Evolutionary conservation across 2,797 vertebrate genomes (phyloP).

Genomic region (Channallabes apus): DNA sequence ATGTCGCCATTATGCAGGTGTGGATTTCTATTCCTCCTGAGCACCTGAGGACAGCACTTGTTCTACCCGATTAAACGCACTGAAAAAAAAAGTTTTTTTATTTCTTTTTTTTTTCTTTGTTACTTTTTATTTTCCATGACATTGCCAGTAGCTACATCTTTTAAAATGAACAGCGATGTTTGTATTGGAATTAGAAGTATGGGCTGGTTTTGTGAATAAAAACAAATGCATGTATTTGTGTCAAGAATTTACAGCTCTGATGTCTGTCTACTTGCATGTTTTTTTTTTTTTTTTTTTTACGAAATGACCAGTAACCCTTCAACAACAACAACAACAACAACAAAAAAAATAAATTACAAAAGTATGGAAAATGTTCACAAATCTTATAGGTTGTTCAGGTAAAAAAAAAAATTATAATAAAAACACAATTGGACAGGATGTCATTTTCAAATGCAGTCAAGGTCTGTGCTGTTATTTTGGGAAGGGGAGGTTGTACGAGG

Average conservation of each 20-base stretch:
- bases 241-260: slow-evolving; percentile 75
- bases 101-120: slow-evolving; percentile 59
- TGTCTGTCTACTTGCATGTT: slow-evolving; percentile 78
- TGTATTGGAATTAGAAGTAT: slow-evolving; percentile 98
- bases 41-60: slow-evolving; percentile 78
- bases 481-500: slow-evolving; percentile 49
- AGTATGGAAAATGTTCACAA: slow-evolving; percentile 58
- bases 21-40: slow-evolving; percentile 62
- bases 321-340: not conserved
- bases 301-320: slow-evolving; percentile 55
- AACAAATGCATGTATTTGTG: slow-evolving; percentile 99
- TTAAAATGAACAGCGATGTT: slow-evolving; percentile 89
- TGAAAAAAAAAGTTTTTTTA: slow-evolving; percentile 64
- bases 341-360: slow-evolving; percentile 53
- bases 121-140: slow-evolving; percentile 67
- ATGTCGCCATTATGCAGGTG: slow-evolving; percentile 72
- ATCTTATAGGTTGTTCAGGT: slow-evolving; percentile 55
- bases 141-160: slow-evolving; percentile 80
- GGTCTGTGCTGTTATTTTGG: slow-evolving; percentile 57
- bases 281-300: slow-evolving; percentile 61
- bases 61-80: slow-evolving; percentile 78
- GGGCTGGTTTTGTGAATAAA: slow-evolving; percentile 99
- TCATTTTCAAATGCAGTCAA: slow-evolving; percentile 62
- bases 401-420: slow-evolving; percentile 55
- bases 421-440: slow-evolving; percentile 54